Base-by-base conservation (phyloP, 2,113 vertebrate species). In the Pyrgilauda ruficollis region DNA sequence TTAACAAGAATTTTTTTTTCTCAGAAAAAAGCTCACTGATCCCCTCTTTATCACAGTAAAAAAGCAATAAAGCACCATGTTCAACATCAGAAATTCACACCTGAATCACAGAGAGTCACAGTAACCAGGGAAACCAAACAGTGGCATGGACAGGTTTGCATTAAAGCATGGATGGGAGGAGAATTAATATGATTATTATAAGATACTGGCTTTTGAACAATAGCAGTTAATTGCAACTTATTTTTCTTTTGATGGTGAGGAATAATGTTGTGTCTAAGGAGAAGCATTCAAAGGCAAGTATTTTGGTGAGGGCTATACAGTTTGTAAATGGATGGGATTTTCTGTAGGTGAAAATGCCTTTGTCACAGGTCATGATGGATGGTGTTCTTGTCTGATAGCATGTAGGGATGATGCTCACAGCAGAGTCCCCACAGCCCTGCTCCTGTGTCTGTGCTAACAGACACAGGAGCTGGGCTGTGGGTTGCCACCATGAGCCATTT, bases 121-220 rank as follows among this genome's bases (percentile, higher is more conserved):
- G 97, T 98, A 98, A 98, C 97, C 97, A 97, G 86, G 97, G 98
- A 97, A 98, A 98, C 98, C 0, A 8, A 97, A 96, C 84, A 87
- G 91, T 49, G 30, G 44, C 87, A 81, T 17, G 8, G 43, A 76
- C 85, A 80, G 86, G 74, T 87, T 94, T 95, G 89, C 85, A 78
- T 83, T 96, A 90, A 96, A 95, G 81, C 1, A 0, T 44, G 55
- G 50, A 92, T 79, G 39, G 46, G 50, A 61, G 47, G 30, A 93
- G 76, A 89, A 96, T 85, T 75, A 88, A 68, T 62, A 43, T 11
- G 15, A 83, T 91, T 81, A 59, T 81, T 80, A 61, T 6, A 94
- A 61, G 41, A 79, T 58, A 90, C 35, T 84, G 64, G 17, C 44
- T 93, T 84, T 83, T 70, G 69, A 96, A 77, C 19, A 84, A 55